Conservation (phyloP, 1,140 invertebrate genomes). For the Orchesella cincta region DNA sequence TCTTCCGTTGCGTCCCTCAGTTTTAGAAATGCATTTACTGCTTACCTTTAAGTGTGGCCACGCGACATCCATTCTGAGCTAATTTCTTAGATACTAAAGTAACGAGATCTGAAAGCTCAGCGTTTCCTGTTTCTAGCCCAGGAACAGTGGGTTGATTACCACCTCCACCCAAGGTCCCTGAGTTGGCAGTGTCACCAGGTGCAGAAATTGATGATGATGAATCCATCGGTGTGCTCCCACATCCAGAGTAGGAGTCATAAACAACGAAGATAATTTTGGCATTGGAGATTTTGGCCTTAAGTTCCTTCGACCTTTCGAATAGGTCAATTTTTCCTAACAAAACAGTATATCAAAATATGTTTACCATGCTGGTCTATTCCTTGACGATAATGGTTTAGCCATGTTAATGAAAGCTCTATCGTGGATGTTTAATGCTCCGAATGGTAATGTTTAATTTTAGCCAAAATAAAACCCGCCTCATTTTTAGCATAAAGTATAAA, state of each 20-base stretch:
- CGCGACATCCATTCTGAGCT: conserved; percentile 49
- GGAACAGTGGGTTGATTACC: neutral
- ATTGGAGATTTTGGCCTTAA: conserved; percentile 49
- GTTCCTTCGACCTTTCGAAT: conserved; percentile 50
- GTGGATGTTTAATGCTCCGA: too few species aligned
- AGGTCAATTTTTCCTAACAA: conserved; percentile 48
- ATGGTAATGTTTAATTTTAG: too few species aligned
- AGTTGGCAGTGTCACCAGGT: neutral
- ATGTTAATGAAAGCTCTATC: too few species aligned
- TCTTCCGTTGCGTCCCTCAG: too few species aligned
- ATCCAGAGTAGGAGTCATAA: conserved; percentile 39
- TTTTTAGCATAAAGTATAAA: too few species aligned
- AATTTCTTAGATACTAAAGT: conserved; percentile 50
- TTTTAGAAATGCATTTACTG: too few species aligned
- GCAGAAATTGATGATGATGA: neutral
- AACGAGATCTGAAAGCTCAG: conserved; percentile 48
- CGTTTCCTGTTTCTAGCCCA: neutral
- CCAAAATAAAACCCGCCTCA: too few species aligned
- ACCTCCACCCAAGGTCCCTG: neutral
- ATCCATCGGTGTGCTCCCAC: neutral
- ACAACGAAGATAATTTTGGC: conserved; percentile 46
- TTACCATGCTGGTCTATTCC: neutral
- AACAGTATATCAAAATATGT: neutral
- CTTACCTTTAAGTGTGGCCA: conserved; percentile 45
- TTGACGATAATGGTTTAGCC: too few species aligned